Conservation (phyloP, 2,888 invertebrate species). For the Nephrotoma guestfalica region DNA sequence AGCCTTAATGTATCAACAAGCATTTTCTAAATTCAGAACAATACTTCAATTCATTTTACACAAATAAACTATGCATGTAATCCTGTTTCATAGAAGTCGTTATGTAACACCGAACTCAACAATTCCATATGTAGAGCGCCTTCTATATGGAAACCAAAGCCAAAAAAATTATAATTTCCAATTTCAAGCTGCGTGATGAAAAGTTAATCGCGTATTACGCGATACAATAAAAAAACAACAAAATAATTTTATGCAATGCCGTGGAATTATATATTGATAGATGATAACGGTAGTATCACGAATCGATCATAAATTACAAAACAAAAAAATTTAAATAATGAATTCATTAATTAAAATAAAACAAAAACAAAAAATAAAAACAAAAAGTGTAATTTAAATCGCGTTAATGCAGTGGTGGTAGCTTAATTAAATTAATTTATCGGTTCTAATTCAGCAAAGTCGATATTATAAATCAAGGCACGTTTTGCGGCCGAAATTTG, state of each 20-base stretch:
- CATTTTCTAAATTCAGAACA: too few relatives aligned
- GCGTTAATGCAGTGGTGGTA: not conserved
- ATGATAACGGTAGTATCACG: not conserved
- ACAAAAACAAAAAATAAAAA: not conserved
- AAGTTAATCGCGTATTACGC: not conserved
- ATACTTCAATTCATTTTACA: too few relatives aligned
- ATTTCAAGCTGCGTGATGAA: not conserved
- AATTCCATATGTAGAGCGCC: not conserved
- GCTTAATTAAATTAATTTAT: not conserved
- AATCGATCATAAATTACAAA: not conserved
- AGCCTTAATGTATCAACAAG: too few relatives aligned
- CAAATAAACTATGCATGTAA: too few relatives aligned
- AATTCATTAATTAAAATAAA: too few relatives aligned
- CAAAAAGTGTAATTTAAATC: not conserved
- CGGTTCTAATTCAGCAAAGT: not conserved
- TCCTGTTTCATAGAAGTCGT: not conserved
- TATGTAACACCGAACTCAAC: not conserved
- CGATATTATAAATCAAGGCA: too few relatives aligned
- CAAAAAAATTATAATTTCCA: not conserved
- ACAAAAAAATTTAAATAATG: not conserved
- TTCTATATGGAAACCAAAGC: not conserved
- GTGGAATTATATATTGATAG: not conserved
- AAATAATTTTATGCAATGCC: not conserved
- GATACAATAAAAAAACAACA: not conserved
- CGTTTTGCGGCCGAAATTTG: too few relatives aligned